Evolutionary conservation across 2,797 vertebrate genomes (phyloP), one percentile per base, ranked within the genome.

Genomic region (Parambassis ranga): DNA sequence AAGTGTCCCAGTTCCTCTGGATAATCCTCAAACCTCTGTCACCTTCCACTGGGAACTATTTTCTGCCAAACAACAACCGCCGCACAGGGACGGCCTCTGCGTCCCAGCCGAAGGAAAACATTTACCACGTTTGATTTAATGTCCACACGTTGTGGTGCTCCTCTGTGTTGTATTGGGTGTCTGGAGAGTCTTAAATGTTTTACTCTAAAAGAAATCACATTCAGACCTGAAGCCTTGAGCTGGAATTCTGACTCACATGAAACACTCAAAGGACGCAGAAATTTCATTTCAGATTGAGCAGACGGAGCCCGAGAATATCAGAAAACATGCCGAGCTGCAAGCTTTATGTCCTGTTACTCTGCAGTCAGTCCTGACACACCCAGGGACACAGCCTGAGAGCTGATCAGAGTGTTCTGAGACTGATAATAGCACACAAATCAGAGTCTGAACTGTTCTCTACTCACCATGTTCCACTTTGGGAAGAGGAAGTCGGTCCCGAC

Each of bases 381-480:
- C 11, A 42, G 23, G 14, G 23, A 10, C 22, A 42, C 39, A 8
- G 6, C 2, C 8, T 24, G 5, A 42, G n/a, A n/a, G n/a, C n/a
- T n/a, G n/a, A n/a, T n/a, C n/a, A n/a, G n/a, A n/a, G n/a, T n/a
- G n/a, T n/a, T n/a, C n/a, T n/a, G n/a, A n/a, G n/a, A n/a, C n/a
- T n/a, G n/a, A n/a, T n/a, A n/a, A n/a, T n/a, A n/a, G n/a, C n/a
- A n/a, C n/a, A n/a, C n/a, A n/a, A n/a, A n/a, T n/a, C n/a, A n/a
- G n/a, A n/a, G n/a, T n/a, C n/a, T n/a, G n/a, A n/a, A n/a, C n/a
- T n/a, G 11, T 5, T 28, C 44, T 22, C 20, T 3, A 59, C 69
- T 93, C 90, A 98, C 96, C 96, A 98, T 97, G 84, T 98, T 95
- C 95, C 96, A 98, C 61, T 96, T 96, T 2, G 96, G 97, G 65